Conservation (phyloP, 37 sponge, comb jelly and placozoan genomes). For the Petrosia ficiformis region DNA sequence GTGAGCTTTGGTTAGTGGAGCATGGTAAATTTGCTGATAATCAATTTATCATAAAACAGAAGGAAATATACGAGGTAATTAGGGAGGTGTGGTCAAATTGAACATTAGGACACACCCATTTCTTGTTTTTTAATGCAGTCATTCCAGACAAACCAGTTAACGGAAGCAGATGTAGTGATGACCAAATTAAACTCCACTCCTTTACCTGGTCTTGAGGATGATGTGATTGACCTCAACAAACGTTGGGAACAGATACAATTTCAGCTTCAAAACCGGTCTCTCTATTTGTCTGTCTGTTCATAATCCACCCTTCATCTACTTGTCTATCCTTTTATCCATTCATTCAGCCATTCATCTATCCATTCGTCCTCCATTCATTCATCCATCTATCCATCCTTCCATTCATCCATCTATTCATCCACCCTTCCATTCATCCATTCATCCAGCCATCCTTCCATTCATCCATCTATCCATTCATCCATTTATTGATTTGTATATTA, state of each 20-base stretch:
- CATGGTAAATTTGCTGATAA: slow-evolving; percentile 57
- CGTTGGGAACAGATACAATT: slow-evolving; percentile 33
- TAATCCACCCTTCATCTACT: neutral
- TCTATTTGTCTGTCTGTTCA: neutral
- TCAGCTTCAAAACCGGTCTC: slow-evolving; percentile 40
- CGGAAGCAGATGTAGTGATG: neutral
- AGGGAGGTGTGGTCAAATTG: neutral
- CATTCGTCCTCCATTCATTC: too few relatives aligned
- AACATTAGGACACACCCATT: neutral
- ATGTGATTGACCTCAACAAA: slow-evolving; percentile 23
- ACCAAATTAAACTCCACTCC: slow-evolving; percentile 5
- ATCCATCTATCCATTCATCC: too few relatives aligned
- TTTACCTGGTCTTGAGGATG: slow-evolving; percentile 36
- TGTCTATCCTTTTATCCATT: too few relatives aligned
- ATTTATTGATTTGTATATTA: too few relatives aligned
- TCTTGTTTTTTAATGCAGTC: neutral
- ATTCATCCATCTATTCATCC: too few relatives aligned
- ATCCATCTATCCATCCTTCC: too few relatives aligned
- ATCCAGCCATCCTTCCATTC: too few relatives aligned
- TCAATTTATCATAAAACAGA: slow-evolving; percentile 55
- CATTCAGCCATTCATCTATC: too few relatives aligned
- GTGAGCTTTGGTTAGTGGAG: slow-evolving; percentile 55
- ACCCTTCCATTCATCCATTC: too few relatives aligned
- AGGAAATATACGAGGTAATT: slow-evolving; percentile 51
- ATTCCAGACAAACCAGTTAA: neutral